Conservation (phyloP, 1,140 invertebrate genomes). For the Procambarus virginalis region DNA sequence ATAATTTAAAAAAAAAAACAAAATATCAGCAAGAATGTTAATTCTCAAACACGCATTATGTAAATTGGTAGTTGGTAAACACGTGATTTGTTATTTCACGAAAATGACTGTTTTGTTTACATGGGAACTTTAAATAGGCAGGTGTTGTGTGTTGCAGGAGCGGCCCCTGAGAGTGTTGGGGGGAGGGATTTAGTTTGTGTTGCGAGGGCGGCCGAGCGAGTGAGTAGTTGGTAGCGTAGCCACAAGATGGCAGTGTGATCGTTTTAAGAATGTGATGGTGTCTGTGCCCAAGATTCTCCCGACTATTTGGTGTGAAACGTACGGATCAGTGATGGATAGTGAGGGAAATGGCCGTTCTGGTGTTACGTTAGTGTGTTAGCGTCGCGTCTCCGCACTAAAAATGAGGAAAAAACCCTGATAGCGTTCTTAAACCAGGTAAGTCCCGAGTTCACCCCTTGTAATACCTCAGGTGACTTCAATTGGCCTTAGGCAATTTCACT, state of each 20-base stretch:
- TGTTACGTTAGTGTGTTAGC: neutral
- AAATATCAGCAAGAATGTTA: too few species aligned
- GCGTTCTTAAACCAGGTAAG: neutral
- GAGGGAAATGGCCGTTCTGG: neutral
- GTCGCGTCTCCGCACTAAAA: neutral
- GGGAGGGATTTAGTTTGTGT: neutral
- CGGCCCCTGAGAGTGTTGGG: neutral
- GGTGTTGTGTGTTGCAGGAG: neutral
- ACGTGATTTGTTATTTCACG: too few species aligned
- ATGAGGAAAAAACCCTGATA: neutral
- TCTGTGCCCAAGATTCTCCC: neutral
- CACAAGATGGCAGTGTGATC: neutral
- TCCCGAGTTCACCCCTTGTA: conserved; percentile 2
- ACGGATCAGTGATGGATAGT: neutral
- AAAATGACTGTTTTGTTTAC: neutral
- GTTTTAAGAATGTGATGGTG: conserved; percentile 2
- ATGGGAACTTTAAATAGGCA: neutral
- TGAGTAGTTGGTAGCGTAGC: neutral
- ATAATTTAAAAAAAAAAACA: too few species aligned
- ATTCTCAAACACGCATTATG: too few species aligned
- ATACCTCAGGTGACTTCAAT: conserved; percentile 3
- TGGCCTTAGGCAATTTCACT: neutral
- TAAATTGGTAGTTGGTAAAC: too few species aligned
- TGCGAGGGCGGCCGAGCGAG: neutral
- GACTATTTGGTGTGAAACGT: neutral